A percentile compares a stretch with the other conserved stretches of the same genome.
Conservation (phyloP, 2,888 invertebrate genomes). For the Cordilura impudica region DNA sequence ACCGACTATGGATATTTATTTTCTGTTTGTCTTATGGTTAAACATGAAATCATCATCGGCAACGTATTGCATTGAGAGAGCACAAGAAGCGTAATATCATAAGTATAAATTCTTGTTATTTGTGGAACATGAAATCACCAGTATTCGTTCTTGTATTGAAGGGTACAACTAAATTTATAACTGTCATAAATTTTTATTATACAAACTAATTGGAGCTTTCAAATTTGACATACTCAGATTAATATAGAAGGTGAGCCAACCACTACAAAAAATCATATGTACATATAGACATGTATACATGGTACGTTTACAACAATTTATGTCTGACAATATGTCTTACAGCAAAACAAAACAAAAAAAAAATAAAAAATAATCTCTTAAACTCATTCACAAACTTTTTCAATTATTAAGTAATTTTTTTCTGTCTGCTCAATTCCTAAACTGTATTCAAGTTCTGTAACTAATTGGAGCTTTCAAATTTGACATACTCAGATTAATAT, state of each 20-base stretch:
- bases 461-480: constrained; percentile 39
- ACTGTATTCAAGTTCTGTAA: constrained; percentile 23
- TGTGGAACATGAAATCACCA: constrained; percentile 25
- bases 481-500: constrained; percentile 24
- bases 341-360: not conserved
- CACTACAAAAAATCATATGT: not conserved
- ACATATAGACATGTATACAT: not conserved
- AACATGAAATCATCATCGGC: no score
- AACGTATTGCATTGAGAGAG: no score
- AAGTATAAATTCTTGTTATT: not conserved
- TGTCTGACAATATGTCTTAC: not conserved
- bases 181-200: constrained; percentile 31
- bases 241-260: not conserved
- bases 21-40: no score
- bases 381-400: not conserved
- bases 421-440: not conserved
- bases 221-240: constrained; percentile 29
- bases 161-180: constrained; percentile 32
- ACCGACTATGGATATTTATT: no score
- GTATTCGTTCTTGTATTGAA: constrained; percentile 23
- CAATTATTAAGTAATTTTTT: not conserved
- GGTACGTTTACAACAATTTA: not conserved
- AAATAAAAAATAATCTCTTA: not conserved
- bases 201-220: constrained; percentile 32
- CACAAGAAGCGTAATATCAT: no score